Base-by-base conservation (phyloP, 2,888 invertebrate genomes). In the Epirrhoe alternata region DNA sequence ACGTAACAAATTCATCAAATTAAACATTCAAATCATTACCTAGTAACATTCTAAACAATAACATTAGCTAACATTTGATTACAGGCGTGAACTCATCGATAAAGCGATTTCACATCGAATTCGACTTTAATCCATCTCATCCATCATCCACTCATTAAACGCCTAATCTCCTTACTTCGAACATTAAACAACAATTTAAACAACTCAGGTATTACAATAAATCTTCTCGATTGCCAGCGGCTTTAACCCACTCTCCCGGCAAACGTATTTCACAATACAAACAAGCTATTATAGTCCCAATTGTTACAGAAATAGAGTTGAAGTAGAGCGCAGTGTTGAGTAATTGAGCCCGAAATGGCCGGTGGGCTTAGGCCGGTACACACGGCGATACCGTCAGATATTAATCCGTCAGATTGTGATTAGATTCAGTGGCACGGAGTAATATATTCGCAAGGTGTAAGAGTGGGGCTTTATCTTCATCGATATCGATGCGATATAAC, bases 391-490 rank as follows among this genome's bases (percentile, higher is more conserved):
- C 82, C 83, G 85, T 80, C 80, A 85, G 89, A 90, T 91, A 90
- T 90, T 92, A 91, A 92, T 92, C 92, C 90, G 83, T 88, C 89
- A 87, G 90, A 89, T 92, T 79, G 86, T 90, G 92, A 92, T 92
- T 90, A 92, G 90, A 92, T 91, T 92, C 91, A 86, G 88, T 81
- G 88, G 91, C 92, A 92, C 90, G 92, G 82, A 88, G 89, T 90
- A 88, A 89, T 91, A 86, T 90, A 89, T 89, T 88, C 85, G 80
- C 72, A 89, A 92, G 91, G 91, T 92, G 91, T 86, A 84, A 59
- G 53, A 60, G 56, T 76, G 79, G 78, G 75, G 66, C 61, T 69
- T 49, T 6, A 33, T 17, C 14, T 55, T 24, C 63, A 76, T 85
- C 79, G 81, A 82, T 79, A 76, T 75, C 70, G 62, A 64, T 53